phyloP scores from a whole-genome alignment of 1,140 invertebrate genomes.

The Paramacrobiotus metropolitanus region DNA sequence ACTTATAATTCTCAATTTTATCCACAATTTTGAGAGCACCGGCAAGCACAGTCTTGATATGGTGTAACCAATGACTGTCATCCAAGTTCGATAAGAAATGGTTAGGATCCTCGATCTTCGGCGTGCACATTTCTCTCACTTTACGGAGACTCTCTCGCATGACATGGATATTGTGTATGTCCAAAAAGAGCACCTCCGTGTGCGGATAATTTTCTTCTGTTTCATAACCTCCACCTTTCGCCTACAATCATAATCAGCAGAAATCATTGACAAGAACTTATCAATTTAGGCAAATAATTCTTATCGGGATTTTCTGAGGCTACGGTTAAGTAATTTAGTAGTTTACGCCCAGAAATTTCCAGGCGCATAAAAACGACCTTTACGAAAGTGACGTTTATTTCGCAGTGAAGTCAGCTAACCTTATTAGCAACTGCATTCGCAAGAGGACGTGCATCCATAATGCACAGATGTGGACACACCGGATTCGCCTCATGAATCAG shows the following conservation, averaged over 20 bases:
- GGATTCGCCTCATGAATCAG: slow-evolving; percentile 94
- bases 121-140: slow-evolving; percentile 85
- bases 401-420: slow-evolving; percentile 16
- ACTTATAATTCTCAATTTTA: slow-evolving; percentile 82
- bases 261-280: not conserved
- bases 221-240: slow-evolving; percentile 91
- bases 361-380: not conserved
- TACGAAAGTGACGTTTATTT: not conserved
- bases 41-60: slow-evolving; percentile 81
- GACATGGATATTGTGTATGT: slow-evolving; percentile 98
- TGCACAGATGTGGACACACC: slow-evolving; percentile 82
- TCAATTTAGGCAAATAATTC: not conserved
- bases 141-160: slow-evolving; percentile 92
- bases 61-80: slow-evolving; percentile 85
- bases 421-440: slow-evolving; percentile 87
- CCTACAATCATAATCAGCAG: slow-evolving; percentile 23
- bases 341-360: not conserved
- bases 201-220: slow-evolving; percentile 87
- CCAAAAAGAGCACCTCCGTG: slow-evolving; percentile 81
- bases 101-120: slow-evolving; percentile 66
- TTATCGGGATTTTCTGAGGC: not conserved
- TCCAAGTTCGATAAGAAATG: slow-evolving; percentile 74
- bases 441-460: slow-evolving; percentile 89
- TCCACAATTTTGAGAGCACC: slow-evolving; percentile 83
- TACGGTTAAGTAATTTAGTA: not conserved